These are phyloP conservation scores for Eudemis profundana DNA, from an alignment of 2,888 invertebrate genomes.

Conservation along the genomic window DNA sequence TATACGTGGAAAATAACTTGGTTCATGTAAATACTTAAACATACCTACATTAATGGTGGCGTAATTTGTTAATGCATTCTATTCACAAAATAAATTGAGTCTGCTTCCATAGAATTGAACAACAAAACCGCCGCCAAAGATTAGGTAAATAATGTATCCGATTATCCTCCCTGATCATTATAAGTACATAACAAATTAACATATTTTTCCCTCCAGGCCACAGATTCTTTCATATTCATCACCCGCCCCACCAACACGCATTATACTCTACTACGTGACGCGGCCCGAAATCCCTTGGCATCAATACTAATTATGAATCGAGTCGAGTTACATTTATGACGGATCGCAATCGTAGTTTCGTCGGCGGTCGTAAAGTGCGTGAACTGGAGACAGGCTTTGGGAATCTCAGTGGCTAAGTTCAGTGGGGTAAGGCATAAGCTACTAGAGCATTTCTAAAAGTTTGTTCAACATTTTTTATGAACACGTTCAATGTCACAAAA, in stretches of 20 bases:
- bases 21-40: too few relatives aligned
- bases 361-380: constrained; percentile 59
- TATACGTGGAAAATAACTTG: too few relatives aligned
- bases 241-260: constrained; percentile 26
- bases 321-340: constrained; percentile 56
- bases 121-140: too few relatives aligned
- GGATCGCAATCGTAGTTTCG: constrained; percentile 49
- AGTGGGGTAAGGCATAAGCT: constrained; percentile 12
- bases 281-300: constrained; percentile 45
- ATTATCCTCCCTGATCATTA: too few relatives aligned
- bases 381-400: constrained; percentile 49
- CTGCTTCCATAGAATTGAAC: too few relatives aligned
- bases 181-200: constrained; percentile 32
- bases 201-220: constrained; percentile 17
- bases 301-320: constrained; percentile 62
- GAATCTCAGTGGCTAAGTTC: constrained; percentile 46
- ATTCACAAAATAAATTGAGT: too few relatives aligned
- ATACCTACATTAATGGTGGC: too few relatives aligned
- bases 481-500: too few relatives aligned
- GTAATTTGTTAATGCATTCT: too few relatives aligned
- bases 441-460: too few relatives aligned
- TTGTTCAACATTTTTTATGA: too few relatives aligned
- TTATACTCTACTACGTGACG: constrained; percentile 25
- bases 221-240: constrained; percentile 34
- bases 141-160: too few relatives aligned